Base-by-base conservation (phyloP, 2,888 invertebrate species). In the Brachypterus glaber region DNA sequence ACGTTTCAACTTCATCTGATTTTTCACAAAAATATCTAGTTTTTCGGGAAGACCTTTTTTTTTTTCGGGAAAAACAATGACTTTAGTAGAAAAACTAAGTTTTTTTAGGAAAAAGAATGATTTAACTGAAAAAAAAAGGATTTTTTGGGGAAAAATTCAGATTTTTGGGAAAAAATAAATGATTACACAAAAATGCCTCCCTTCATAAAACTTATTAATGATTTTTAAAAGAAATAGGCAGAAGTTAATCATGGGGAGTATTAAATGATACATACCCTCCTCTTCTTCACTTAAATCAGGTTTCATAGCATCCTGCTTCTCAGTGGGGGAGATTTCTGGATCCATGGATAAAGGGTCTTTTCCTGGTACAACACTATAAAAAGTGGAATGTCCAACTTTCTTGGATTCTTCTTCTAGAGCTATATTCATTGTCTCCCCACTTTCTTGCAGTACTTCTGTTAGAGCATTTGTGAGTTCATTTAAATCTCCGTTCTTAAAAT, bases 271-370 rank as follows among this genome's bases (percentile, higher is more conserved):
- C 12, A 27, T 27, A 27, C 27, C 54, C 37, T 54, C 79, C 70
- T 83, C 83, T 55, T 84, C 84, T 36, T 79, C 79, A 44, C 80
- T 83, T 53, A 81, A 80, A 46, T 76, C 77, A 1, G 83, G 80
- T 60, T 86, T 86, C 81, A 83, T 84, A 44, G 75, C 72, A 58
- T 85, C 86, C 50, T 82, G 81, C 55, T 85, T 86, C 62, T 86
- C 86, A 12, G 57, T 57, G 7, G 70, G 66, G 7, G 68, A 57
- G 14, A 60, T 49, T 3, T 26, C 35, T 29, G 2, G 37, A 38
- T 17, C 11, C 15, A 43, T 31, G 35, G 49, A 54, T 40, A 62
- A 40, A 2, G 62, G 60, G 43, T 62, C 63, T 30, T 57, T 53
- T 9, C 59, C 63, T 5, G 52, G 54, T 5, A 61, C 59, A 30